Evolutionary conservation across 2,888 invertebrate genomes (phyloP).

Genomic region (Cyclophora punctaria): DNA sequence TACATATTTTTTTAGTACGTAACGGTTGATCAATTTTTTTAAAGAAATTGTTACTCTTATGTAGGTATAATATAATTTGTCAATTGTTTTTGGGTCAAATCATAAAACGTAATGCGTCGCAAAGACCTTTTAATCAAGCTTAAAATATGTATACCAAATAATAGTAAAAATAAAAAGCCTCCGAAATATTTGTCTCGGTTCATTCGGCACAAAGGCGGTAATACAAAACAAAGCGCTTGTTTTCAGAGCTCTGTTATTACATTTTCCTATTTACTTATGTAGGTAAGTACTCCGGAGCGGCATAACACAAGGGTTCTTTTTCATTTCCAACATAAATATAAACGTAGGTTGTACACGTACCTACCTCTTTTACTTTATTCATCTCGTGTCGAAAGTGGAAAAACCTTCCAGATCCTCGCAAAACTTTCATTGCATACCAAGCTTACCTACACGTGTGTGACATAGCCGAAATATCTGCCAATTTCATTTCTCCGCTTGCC

Average conservation of each 20-base stretch:
- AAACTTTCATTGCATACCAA: conserved; percentile 60
- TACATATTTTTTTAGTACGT: too few relatives aligned
- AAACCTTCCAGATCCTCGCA: conserved; percentile 64
- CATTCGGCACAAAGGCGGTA: conserved; percentile 4
- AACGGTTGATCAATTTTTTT: too few relatives aligned
- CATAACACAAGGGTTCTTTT: conserved; percentile 41
- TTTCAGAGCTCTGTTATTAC: conserved; percentile 20
- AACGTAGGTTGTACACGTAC: conserved; percentile 31
- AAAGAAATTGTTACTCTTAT: too few relatives aligned
- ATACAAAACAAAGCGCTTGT: conserved; percentile 14
- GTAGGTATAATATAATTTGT: too few relatives aligned
- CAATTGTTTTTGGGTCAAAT: conserved; percentile 1
- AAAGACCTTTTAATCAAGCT: neutral
- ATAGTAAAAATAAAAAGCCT: neutral
- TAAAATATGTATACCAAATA: neutral
- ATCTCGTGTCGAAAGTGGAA: conserved; percentile 55
- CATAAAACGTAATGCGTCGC: neutral
- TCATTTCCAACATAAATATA: conserved; percentile 35
- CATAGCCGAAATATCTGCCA: conserved; percentile 69
- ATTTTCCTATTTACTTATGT: conserved; percentile 25
- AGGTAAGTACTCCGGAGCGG: conserved; percentile 24
- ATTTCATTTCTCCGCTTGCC: conserved; percentile 67
- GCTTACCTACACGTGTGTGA: conserved; percentile 62
- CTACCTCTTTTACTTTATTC: conserved; percentile 57
- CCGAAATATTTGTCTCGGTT: neutral